Evolutionary conservation across 2,113 vertebrate species (phyloP), one percentile per base, ranked within the genome.

Genomic region (Pygoscelis antarcticus): DNA sequence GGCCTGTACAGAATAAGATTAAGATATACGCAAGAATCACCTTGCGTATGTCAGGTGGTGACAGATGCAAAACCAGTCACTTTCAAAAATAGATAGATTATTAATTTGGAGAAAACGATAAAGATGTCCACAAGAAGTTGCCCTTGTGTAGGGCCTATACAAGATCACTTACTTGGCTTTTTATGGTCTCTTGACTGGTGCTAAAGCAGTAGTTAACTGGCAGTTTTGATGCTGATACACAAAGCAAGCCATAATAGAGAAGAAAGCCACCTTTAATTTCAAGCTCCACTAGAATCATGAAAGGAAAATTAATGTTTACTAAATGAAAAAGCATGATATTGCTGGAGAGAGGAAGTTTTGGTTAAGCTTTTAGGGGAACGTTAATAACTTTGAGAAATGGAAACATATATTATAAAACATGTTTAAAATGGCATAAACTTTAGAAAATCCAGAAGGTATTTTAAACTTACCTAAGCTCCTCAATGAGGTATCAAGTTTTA

Each of bases 271-370:
- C 74, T 94, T 96, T 96, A 95, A 97, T 97, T 96, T 97, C 94
- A 97, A 96, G 97, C 84, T 95, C 60, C 82, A 80, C 89, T 96
- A 95, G 87, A 90, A 96, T 95, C 14, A 46, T 71, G 87, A 96
- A 96, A 83, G 82, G 89, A 97, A 96, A 96, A 93, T 91, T 82
- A 95, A 96, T 97, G 78, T 90, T 97, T 96, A 91, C 84, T 91
- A 83, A 91, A 83, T 83, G 42, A 51, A 87, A 96, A 97, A 91
- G 81, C 52, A 85, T 91, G 66, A 68, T 85, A 47, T 32, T 91
- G 32, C 87, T 83, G 51, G 74, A 91, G 83, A 95, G 66, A 76
- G 62, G 82, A 87, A 95, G 71, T 86, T 91, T 79, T 77, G 46
- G 57, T 85, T 93, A 94, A 96, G 89, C 78, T 95, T 92, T 88